Percentiles rank a stretch among this genome's conserved stretches.
phyloP scores from a whole-genome alignment of 2,888 invertebrate genomes.

The Trissolcus japonicus region DNA sequence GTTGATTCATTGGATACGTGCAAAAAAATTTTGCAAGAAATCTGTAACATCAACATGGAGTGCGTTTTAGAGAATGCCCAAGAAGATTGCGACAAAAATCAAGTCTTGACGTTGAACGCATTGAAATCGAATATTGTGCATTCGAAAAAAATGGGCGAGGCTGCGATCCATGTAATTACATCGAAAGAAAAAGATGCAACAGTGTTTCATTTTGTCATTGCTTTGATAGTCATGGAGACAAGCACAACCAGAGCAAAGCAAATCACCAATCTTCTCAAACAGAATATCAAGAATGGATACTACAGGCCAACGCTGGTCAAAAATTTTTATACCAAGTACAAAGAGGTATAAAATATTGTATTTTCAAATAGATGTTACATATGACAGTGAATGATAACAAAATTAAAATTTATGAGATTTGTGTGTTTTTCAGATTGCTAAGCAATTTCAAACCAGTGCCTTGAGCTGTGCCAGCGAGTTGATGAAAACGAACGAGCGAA shows the following conservation, averaged over 20 bases:
- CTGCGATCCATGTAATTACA: conserved; percentile 80
- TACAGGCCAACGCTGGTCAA: conserved; percentile 80
- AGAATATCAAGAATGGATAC: conserved; percentile 80
- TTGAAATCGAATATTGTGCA: conserved; percentile 79
- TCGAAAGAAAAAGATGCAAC: conserved; percentile 79
- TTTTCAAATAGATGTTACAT: background rate
- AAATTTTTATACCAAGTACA: conserved; percentile 72
- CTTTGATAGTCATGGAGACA: conserved; percentile 80
- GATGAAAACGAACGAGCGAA: conserved; percentile 67
- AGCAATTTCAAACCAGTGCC: conserved; percentile 65
- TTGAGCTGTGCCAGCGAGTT: conserved; percentile 67
- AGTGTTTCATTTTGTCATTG: conserved; percentile 83
- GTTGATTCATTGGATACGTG: conserved; percentile 69
- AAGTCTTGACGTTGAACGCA: conserved; percentile 79
- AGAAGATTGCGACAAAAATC: conserved; percentile 79
- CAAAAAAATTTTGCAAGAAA: conserved; percentile 64
- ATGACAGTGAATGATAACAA: too few relatives aligned
- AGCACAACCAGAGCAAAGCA: conserved; percentile 76
- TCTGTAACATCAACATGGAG: conserved; percentile 68
- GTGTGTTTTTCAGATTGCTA: conserved; percentile 63
- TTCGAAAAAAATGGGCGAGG: conserved; percentile 79
- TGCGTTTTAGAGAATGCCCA: conserved; percentile 72
- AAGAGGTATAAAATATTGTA: conserved; percentile 59
- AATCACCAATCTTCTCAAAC: conserved; percentile 81
- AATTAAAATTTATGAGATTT: too few relatives aligned